phyloP scores from a whole-genome alignment of 2,113 vertebrate genomes.

The Sitta europaea region DNA sequence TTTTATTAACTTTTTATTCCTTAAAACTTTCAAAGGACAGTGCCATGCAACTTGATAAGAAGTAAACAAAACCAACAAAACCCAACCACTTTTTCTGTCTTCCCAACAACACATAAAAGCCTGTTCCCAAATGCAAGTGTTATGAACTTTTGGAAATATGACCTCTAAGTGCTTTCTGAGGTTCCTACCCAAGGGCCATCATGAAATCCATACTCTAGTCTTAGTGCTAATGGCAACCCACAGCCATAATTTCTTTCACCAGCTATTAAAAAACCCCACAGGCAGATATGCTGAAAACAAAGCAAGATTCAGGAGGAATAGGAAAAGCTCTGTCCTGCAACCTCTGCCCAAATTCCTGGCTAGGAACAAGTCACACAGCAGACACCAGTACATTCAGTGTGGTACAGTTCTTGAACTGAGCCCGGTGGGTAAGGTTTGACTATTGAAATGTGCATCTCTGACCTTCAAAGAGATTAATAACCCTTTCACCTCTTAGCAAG shows the following conservation, averaged over 20 bases:
- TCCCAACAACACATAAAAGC: background rate
- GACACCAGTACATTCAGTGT: background rate
- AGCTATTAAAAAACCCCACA: background rate
- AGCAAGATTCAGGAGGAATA: background rate
- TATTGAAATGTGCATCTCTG: background rate
- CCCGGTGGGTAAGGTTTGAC: background rate
- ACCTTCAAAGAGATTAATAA: background rate
- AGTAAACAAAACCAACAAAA: background rate
- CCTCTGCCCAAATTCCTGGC: background rate
- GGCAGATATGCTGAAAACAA: background rate
- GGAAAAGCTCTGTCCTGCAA: background rate
- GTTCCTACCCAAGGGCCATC: background rate
- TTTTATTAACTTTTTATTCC: background rate
- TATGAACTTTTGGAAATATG: background rate
- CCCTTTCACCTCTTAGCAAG: background rate
- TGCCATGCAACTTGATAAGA: background rate
- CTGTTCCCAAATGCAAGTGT: background rate
- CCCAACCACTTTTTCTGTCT: background rate
- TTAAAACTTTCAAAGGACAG: background rate
- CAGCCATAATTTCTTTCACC: background rate
- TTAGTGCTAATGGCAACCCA: background rate
- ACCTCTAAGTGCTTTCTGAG: background rate
- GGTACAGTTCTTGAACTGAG: background rate
- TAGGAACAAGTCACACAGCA: background rate
- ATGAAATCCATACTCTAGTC: background rate